These are phyloP conservation scores for Drosophila borborema DNA, from an alignment of 2,888 invertebrate species.

Conservation along the genomic window DNA sequence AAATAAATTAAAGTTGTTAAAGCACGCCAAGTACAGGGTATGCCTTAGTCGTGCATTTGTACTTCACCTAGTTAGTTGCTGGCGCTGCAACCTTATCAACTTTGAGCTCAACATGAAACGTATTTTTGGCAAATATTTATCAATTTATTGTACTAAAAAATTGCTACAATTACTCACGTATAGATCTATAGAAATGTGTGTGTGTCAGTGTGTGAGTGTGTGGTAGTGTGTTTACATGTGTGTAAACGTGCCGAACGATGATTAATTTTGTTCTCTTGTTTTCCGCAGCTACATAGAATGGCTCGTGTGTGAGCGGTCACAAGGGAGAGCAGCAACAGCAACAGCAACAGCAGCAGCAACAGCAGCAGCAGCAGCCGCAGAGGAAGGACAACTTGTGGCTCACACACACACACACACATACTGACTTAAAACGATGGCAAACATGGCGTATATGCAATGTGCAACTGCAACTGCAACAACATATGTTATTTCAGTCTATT, in stretches of 20 bases:
- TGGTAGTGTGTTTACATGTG: conserved; percentile 1
- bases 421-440: neutral
- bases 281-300: conserved; percentile 35
- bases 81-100: conserved; percentile 51
- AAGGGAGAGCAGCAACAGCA: neutral
- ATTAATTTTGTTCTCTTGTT: conserved; percentile 60
- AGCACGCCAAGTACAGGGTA: neutral
- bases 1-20: neutral
- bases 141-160: conserved; percentile 74
- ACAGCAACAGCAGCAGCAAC: neutral
- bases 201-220: neutral
- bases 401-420: neutral
- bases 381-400: neutral
- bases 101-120: conserved; percentile 34
- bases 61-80: neutral
- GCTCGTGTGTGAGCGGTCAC: conserved; percentile 11
- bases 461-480: conserved; percentile 50
- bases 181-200: conserved; percentile 4
- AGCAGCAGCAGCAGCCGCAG: conserved; percentile 2
- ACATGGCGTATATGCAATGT: conserved; percentile 72
- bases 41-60: neutral
- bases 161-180: conserved; percentile 59
- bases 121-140: conserved; percentile 76
- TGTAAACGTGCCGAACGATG: conserved; percentile 68
- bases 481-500: conserved; percentile 43